Base-by-base conservation (phyloP, 1,140 invertebrate species). In the Drosophila nannoptera region DNA sequence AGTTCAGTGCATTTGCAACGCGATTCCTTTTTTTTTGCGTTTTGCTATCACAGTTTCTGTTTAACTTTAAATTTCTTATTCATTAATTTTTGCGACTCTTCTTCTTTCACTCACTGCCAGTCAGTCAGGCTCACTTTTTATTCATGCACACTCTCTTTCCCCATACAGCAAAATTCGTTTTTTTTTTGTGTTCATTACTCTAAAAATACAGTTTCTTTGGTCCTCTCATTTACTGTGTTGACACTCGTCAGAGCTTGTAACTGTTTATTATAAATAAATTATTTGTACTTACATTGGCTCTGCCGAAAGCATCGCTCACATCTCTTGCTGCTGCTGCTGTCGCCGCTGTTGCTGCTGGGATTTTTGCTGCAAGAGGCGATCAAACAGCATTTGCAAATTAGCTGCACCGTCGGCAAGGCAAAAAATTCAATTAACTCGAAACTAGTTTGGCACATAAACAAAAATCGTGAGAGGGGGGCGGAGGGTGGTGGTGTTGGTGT, bases 401-500 rank as follows among this genome's bases (percentile, higher is more conserved):
- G 62, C 63, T 58, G 72, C 61, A 62, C 31, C 48, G 53, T 62
- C 61, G 66, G 36, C 56, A 58, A 58, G 52, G 56, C 55, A 58
- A 77, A 64, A 68, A 70, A 84, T 83, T 83, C 80, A 78, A 84
- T 83, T 78, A 69, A 69, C 72, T 73, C 50, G 69, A 83, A 83
- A 83, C 78, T 84, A 78, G 78, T 83, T 83, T 83, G 76, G 76
- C 80, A 83, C 78, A 75, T 70, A 75, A 82, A 84, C 76, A 83
- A 84, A 83, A 83, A 84, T 75, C 55, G 60, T 22, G 56, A 81
- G 1, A 22, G 22, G 22, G 22, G 22, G 22, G 1, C 22, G 22
- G 22, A 22, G 22, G 22, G 22, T 22, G 22, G 22, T 22, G 22
- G 22, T 22, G 22, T 22, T 22, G 22, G 22, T 22, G 22, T 22